phyloP scores from a whole-genome alignment of 92 coral and sea anemone species.

The Parazoanthus swiftii region DNA sequence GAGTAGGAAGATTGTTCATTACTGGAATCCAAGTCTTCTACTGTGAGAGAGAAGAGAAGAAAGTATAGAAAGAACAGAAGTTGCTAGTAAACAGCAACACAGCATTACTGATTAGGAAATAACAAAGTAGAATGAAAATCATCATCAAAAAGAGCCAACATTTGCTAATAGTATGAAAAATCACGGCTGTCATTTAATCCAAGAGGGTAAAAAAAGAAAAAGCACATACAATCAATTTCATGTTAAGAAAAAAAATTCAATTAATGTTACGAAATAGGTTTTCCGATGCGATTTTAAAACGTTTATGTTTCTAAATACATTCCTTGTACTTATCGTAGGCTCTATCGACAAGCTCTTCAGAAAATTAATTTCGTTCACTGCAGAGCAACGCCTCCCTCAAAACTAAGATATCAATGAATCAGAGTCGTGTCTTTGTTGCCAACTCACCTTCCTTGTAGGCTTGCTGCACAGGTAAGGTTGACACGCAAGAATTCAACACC shows the following conservation, averaged over 20 bases:
- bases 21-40: constrained; percentile 7
- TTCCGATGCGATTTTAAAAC: not conserved
- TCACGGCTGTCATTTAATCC: too few species aligned
- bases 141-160: not conserved
- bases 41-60: not conserved
- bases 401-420: too few species aligned
- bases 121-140: not conserved
- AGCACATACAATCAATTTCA: not conserved
- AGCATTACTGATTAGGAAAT: not conserved
- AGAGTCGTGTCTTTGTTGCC: not conserved
- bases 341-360: too few species aligned
- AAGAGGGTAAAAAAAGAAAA: too few species aligned
- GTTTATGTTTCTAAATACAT: too few species aligned
- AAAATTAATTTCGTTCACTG: too few species aligned
- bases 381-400: not conserved
- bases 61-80: not conserved
- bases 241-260: too few species aligned
- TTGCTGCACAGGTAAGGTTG: constrained; percentile 76
- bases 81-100: not conserved
- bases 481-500: constrained; percentile 76
- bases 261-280: too few species aligned
- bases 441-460: constrained; percentile 90
- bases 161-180: not conserved
- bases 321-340: not conserved
- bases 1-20: not conserved